Evolutionary conservation across 2,113 vertebrate species (phyloP).

Genomic region (Coptodon bakossiorum): DNA sequence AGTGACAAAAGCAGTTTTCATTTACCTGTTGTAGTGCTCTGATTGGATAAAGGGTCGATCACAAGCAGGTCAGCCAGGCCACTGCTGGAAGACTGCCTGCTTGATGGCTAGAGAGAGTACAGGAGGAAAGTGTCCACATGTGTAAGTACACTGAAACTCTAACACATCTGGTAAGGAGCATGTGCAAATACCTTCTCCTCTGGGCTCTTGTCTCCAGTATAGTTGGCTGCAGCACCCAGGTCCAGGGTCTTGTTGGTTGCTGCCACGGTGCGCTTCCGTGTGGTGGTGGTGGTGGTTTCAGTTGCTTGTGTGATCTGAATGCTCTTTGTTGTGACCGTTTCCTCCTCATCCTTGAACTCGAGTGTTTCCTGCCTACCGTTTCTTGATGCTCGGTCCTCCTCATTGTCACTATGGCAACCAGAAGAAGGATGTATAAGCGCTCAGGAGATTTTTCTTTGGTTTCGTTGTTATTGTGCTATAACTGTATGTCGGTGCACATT

Average conservation of each 20-base stretch:
- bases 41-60: slow-evolving; percentile 72
- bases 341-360: slow-evolving; percentile 96
- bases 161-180: neutral
- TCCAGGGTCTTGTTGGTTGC: slow-evolving; percentile 90
- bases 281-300: slow-evolving; percentile 81
- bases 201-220: slow-evolving; percentile 88
- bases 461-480: neutral
- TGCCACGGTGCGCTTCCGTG: slow-evolving; percentile 86
- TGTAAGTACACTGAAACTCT: neutral
- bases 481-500: neutral
- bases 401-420: slow-evolving; percentile 81
- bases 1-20: neutral
- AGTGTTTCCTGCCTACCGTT: slow-evolving; percentile 76
- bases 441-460: neutral
- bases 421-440: neutral
- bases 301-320: slow-evolving; percentile 88
- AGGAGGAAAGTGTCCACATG: neutral
- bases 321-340: slow-evolving; percentile 87
- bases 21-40: slow-evolving; percentile 69
- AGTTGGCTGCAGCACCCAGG: slow-evolving; percentile 94
- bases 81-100: slow-evolving; percentile 73
- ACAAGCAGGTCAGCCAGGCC: slow-evolving; percentile 87
- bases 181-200: slow-evolving; percentile 63
- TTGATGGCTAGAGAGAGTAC: slow-evolving; percentile 53
- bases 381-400: slow-evolving; percentile 82